Percentiles rank a stretch among this genome's conserved stretches.
Conservation (phyloP, 2,113 vertebrate species). For the Solea solea region DNA sequence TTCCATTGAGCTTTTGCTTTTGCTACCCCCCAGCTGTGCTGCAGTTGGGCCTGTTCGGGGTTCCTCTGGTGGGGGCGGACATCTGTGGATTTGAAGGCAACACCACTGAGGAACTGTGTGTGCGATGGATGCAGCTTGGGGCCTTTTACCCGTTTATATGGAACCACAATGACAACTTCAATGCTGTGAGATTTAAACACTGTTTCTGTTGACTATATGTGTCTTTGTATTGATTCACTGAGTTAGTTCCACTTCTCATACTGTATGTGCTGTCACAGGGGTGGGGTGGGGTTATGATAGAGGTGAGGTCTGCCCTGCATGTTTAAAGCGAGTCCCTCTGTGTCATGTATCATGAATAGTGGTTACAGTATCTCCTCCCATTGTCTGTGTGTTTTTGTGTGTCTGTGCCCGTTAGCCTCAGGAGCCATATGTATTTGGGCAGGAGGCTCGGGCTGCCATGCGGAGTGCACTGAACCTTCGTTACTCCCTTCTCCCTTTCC, state of each 20-base stretch:
- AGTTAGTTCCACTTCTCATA: not conserved
- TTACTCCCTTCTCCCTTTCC: slow-evolving; percentile 91
- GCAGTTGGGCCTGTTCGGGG: slow-evolving; percentile 90
- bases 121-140: slow-evolving; percentile 96
- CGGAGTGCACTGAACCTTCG: slow-evolving; percentile 83
- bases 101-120: slow-evolving; percentile 91
- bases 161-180: slow-evolving; percentile 88
- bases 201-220: not conserved
- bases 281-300: too few species aligned
- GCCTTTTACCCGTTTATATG: slow-evolving; percentile 98
- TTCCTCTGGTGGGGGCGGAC: slow-evolving; percentile 92
- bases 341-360: too few species aligned
- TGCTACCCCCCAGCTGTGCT: slow-evolving; percentile 80
- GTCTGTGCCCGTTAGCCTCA: slow-evolving; percentile 82
- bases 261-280: slow-evolving; percentile 22
- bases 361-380: not conserved
- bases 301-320: too few species aligned
- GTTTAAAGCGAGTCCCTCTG: too few species aligned
- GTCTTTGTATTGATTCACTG: not conserved
- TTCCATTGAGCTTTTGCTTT: not conserved
- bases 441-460: slow-evolving; percentile 87
- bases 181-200: slow-evolving; percentile 77
- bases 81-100: slow-evolving; percentile 90
- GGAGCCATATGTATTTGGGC: slow-evolving; percentile 90
- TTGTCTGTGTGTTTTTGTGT: slow-evolving; percentile 42